Evolutionary conservation across 53 echinoderm and acorn worm genomes (phyloP).

Genomic region (Echinarachnius parma): DNA sequence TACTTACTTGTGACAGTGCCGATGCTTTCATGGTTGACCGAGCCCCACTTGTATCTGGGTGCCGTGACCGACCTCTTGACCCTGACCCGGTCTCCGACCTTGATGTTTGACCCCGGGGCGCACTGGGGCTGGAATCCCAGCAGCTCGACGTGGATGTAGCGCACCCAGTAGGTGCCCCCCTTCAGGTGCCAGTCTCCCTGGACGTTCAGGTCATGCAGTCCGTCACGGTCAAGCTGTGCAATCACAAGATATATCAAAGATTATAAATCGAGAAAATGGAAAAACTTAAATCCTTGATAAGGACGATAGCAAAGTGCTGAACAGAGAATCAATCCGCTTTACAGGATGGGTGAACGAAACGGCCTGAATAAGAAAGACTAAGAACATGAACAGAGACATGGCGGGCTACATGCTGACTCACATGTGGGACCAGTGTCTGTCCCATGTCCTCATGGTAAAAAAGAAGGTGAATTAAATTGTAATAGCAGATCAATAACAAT

Average conservation of each 20-base stretch:
- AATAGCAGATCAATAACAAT: too few species aligned
- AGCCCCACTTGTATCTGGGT: constrained; percentile 97
- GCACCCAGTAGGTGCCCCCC: constrained; percentile 98
- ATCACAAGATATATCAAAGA: not conserved
- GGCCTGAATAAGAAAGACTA: not conserved
- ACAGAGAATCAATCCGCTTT: not conserved
- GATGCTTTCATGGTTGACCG: constrained; percentile 88
- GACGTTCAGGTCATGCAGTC: constrained; percentile 93
- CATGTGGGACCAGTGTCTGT: too few species aligned
- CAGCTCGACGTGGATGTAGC: constrained; percentile 97
- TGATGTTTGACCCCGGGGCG: constrained; percentile 87
- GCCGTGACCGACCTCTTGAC: constrained; percentile 73
- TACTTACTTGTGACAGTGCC: constrained; percentile 89
- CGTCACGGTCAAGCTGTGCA: constrained; percentile 85
- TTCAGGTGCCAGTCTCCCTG: constrained; percentile 98
- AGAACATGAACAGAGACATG: too few species aligned
- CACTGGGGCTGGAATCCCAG: constrained; percentile 81
- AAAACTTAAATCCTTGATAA: not conserved
- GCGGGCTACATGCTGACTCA: too few species aligned
- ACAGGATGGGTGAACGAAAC: not conserved
- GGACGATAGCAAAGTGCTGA: too few species aligned
- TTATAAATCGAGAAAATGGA: not conserved
- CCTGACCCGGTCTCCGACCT: constrained; percentile 90
- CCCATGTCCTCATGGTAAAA: too few species aligned
- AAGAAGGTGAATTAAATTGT: too few species aligned